These are phyloP conservation scores for Syngnathoides biaculeatus DNA, from an alignment of 2,113 vertebrate genomes.

Conservation along the genomic window DNA sequence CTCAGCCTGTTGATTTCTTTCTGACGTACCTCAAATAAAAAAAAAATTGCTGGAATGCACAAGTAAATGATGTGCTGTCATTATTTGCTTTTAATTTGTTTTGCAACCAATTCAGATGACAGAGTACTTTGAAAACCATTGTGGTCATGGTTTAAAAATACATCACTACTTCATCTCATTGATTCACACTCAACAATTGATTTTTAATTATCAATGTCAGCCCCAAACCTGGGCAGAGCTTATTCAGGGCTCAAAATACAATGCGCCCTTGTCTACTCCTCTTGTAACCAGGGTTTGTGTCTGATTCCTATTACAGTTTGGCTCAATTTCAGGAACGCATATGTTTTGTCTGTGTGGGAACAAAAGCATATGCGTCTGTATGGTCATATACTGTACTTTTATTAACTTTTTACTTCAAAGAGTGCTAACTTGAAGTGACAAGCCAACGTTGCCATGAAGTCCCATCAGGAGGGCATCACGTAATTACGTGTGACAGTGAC, in stretches of 20 bases:
- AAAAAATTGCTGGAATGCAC: background rate
- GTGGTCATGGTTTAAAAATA: constrained; percentile 1
- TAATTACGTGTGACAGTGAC: constrained; percentile 1
- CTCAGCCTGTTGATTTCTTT: background rate
- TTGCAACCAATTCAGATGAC: background rate
- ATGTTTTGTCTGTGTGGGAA: constrained; percentile 44
- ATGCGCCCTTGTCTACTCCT: constrained; percentile 5
- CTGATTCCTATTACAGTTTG: constrained; percentile 38
- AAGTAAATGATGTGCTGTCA: background rate
- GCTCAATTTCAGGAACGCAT: constrained; percentile 42
- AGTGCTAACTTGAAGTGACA: constrained; percentile 32
- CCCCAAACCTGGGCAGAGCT: background rate
- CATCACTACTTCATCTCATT: background rate
- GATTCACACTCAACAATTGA: background rate
- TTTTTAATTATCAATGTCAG: background rate
- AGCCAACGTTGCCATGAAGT: background rate
- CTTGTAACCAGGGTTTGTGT: constrained; percentile 15
- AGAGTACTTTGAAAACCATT: constrained; percentile 20
- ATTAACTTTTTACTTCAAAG: constrained; percentile 49
- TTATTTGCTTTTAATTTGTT: background rate
- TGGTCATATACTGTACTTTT: constrained; percentile 13
- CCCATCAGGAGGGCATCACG: background rate
- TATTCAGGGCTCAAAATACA: constrained; percentile 33
- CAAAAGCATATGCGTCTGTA: constrained; percentile 15
- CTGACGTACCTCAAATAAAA: background rate